Base-by-base conservation (phyloP, 2,888 invertebrate genomes). In the Ormyrus labotus region DNA sequence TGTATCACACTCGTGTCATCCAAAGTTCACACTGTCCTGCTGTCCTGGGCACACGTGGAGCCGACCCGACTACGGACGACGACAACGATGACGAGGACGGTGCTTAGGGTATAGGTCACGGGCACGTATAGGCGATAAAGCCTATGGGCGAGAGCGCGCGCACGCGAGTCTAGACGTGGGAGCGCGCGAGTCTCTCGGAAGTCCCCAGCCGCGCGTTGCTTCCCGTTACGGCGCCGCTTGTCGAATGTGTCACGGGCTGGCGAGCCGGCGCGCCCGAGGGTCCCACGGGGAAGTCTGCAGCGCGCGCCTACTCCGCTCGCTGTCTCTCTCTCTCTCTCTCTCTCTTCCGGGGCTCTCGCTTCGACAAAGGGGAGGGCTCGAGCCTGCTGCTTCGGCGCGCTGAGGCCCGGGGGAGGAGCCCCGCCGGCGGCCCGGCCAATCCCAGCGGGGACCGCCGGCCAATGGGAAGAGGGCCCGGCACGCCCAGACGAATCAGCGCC, bases 191-290 rank as follows among this genome's bases (percentile, higher is more conserved):
- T 10, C 34, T 13, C 58, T 68, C 68, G 76, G 65, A 89, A 87
- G 90, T 90, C 90, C 90, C 90, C 84, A 90, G 90, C 87, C 89
- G 90, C 90, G 88, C 90, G 90, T 90, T 90, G 89, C 88, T 90
- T 90, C 90, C 89, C 90, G 90, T 90, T 90, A 90, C 90, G 89
- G 89, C 89, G 90, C 89, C 90, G 90, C 90, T 90, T 90, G 90
- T 90, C 90, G 90, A 90, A 90, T 90, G 90, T 90, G 90, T 90
- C 90, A 90, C 89, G 89, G 89, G 87, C 88, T 86, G 88, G 87
- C 86, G 87, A 88, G 87, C 87, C 89, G 87, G 89, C 88, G 85
- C 85, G 89, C 87, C 86, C 85, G 84, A 85, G 84, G 84, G 89
- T 90, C 90, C 90, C 90, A 86, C 87, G 90, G 90, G 90, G 90